These are phyloP conservation scores for Volucella inflata DNA, from an alignment of 2,888 invertebrate genomes.

Conservation along the genomic window DNA sequence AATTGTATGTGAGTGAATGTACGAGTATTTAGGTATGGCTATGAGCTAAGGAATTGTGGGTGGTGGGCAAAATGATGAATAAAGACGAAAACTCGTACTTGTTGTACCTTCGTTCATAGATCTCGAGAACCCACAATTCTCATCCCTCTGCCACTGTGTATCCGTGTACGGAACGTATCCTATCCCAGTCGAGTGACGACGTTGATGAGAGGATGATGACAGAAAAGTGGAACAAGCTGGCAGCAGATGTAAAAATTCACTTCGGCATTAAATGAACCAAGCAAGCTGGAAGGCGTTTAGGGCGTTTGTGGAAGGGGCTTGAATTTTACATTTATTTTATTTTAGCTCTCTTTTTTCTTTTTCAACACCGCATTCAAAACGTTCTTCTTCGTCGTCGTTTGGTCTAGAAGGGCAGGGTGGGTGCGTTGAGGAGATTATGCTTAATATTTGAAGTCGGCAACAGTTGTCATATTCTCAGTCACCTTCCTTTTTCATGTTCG, in stretches of 20 bases:
- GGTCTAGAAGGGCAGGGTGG: background rate
- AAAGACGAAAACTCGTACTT: slow-evolving; percentile 69
- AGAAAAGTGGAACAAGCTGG: slow-evolving; percentile 73
- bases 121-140: slow-evolving; percentile 20
- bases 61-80: background rate
- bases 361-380: background rate
- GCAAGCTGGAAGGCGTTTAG: slow-evolving; percentile 8
- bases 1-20: slow-evolving; percentile 21
- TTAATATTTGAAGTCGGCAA: slow-evolving; percentile 74
- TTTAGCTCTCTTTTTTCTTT: slow-evolving; percentile 9
- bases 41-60: too few species aligned
- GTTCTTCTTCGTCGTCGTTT: slow-evolving; percentile 33
- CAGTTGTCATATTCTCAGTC: slow-evolving; percentile 75
- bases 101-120: slow-evolving; percentile 59
- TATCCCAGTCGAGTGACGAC: slow-evolving; percentile 44
- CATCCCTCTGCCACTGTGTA: background rate
- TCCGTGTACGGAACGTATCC: background rate
- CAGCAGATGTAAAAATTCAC: slow-evolving; percentile 76
- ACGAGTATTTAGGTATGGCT: slow-evolving; percentile 18
- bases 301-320: slow-evolving; percentile 12
- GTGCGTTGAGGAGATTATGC: slow-evolving; percentile 64
- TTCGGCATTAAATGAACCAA: slow-evolving; percentile 73
- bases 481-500: slow-evolving; percentile 42
- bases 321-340: slow-evolving; percentile 45
- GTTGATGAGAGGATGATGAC: slow-evolving; percentile 71